Conservation (phyloP, 2,888 invertebrate species). For the Macrophya annulata region DNA sequence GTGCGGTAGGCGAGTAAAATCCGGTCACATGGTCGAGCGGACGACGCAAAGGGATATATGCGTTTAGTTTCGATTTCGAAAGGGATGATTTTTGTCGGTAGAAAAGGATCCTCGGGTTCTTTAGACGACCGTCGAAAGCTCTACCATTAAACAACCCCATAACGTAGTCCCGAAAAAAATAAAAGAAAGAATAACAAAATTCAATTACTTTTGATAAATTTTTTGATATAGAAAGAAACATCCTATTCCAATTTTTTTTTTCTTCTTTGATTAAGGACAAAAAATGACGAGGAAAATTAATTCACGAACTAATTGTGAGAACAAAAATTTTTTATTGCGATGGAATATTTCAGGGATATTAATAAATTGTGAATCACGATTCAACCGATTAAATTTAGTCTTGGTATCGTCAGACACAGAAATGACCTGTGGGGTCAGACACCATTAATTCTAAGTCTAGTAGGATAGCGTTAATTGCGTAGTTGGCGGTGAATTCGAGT, state of each 20-base stretch:
- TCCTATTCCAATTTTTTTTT: background rate
- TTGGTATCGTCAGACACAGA: slow-evolving; percentile 27
- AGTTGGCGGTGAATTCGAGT: slow-evolving; percentile 42
- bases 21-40: background rate
- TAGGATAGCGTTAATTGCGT: slow-evolving; percentile 32
- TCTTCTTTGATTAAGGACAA: too few species aligned
- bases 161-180: background rate
- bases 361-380: background rate
- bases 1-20: slow-evolving; percentile 21
- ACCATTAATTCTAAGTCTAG: slow-evolving; percentile 6
- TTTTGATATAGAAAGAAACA: background rate
- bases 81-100: background rate
- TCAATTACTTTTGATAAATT: background rate
- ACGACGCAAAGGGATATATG: background rate
- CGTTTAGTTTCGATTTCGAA: background rate
- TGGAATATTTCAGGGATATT: background rate
- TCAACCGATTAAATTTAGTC: slow-evolving; percentile 6
- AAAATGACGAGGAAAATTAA: background rate
- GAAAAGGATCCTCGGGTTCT: background rate
- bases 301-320: background rate
- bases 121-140: background rate
- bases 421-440: slow-evolving; percentile 39
- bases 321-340: background rate
- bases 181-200: background rate
- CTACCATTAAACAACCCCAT: background rate